These are phyloP conservation scores for Eupeodes latifasciatus DNA, from an alignment of 2,888 invertebrate genomes.

Conservation along the genomic window DNA sequence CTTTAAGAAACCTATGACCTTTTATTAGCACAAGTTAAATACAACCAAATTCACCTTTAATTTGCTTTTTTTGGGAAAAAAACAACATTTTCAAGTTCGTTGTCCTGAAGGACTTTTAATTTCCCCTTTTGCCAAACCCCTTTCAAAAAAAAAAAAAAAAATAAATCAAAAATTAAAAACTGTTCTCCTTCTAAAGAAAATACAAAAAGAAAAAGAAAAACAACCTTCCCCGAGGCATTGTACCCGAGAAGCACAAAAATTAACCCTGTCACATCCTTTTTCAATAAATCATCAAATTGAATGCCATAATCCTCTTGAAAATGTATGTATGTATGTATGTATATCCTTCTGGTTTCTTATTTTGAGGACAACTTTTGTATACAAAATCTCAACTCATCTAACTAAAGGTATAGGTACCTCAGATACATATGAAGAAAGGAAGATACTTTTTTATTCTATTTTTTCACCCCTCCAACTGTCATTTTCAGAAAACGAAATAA, in stretches of 20 bases:
- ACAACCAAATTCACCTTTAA: neutral
- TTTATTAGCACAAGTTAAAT: too few relatives aligned
- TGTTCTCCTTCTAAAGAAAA: neutral
- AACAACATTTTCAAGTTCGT: slow-evolving; percentile 48
- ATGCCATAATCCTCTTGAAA: slow-evolving; percentile 67
- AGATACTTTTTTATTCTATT: slow-evolving; percentile 29
- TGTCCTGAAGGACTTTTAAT: slow-evolving; percentile 37
- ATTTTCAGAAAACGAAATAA: slow-evolving; percentile 16
- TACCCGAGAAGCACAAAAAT: slow-evolving; percentile 49
- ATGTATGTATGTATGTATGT: too few relatives aligned
- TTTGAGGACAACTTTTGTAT: slow-evolving; percentile 31
- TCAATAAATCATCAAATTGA: slow-evolving; percentile 75
- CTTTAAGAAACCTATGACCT: too few relatives aligned
- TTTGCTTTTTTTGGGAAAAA: slow-evolving; percentile 5
- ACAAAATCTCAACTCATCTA: slow-evolving; percentile 52
- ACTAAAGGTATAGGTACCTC: neutral
- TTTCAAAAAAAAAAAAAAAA: neutral
- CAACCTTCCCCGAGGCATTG: slow-evolving; percentile 27
- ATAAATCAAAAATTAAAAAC: neutral
- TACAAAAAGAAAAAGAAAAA: slow-evolving; percentile 7
- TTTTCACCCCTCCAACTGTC: slow-evolving; percentile 9
- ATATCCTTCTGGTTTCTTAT: slow-evolving; percentile 33
- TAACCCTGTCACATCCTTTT: slow-evolving; percentile 75
- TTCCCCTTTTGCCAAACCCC: neutral
- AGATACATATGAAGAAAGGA: slow-evolving; percentile 38